Evolutionary conservation across 2,888 invertebrate species (phyloP), one percentile per base, ranked within the genome.

Genomic region (Athripsodes cinereus): DNA sequence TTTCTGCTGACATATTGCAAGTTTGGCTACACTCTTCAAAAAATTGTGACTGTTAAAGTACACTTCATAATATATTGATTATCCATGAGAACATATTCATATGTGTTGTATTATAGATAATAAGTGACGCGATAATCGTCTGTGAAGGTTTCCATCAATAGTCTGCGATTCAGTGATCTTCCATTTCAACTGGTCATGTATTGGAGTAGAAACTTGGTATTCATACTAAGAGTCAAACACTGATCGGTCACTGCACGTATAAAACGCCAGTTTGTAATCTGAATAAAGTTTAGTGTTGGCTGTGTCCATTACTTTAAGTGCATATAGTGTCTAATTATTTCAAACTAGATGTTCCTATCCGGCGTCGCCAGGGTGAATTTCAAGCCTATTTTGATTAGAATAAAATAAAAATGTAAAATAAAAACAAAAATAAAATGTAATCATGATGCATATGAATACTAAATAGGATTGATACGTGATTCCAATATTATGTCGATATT

Each of bases 251-350:
- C 8, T 31, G 8, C 3, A 40, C n/a, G 40, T 40, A 44, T 51
- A 40, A 35, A 16, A 51, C 40, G 35, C 48, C 16, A 50, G 35
- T 55, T 22, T 40, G 51, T 44, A 21, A 13, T 19, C 40, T 35
- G 55, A 31, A 13, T 49, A 51, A 51, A 22, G 19, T 40, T 6
- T 5, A 50, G 21, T 31, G 31, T n/a, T 31, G 58, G 21, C 51
- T 53, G 22, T 44, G 49, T 21, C 54, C 40, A 20, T 40, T 51
- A 26, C 40, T 40, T 26, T 26, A 21, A n/a, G 34, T 22, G 47
- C 54, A 49, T 49, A 49, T 62, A 60, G 60, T 58, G 60, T 60
- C 60, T 46, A 52, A 3, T n/a, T n/a, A n/a, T n/a, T n/a, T n/a
- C n/a, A n/a, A n/a, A n/a, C n/a, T n/a, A n/a, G n/a, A n/a, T n/a